Conservation (phyloP, 92 coral and sea anemone genomes). For the Zoanthus sociatus region DNA sequence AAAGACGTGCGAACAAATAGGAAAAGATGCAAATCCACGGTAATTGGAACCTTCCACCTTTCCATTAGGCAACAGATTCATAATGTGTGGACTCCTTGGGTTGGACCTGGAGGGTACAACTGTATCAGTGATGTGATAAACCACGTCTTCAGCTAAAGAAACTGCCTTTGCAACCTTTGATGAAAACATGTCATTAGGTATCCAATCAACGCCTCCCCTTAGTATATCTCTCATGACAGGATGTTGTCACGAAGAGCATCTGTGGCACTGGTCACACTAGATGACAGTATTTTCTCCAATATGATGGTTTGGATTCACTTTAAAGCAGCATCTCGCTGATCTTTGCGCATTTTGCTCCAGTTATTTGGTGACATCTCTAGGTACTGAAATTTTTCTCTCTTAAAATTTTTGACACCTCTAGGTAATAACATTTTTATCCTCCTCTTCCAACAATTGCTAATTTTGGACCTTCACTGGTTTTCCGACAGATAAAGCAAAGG, state of each 20-base stretch:
- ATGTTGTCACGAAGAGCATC: too few relatives aligned
- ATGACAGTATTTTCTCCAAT: too few relatives aligned
- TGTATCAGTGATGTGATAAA: slow-evolving; percentile 25
- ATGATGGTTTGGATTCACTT: too few relatives aligned
- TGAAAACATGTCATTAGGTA: too few relatives aligned
- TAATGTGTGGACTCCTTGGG: slow-evolving; percentile 54
- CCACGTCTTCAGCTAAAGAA: slow-evolving; percentile 7
- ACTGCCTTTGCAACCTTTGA: slow-evolving; percentile 18
- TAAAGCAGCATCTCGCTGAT: background rate
- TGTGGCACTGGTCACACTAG: too few relatives aligned
- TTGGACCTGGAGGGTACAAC: slow-evolving; percentile 56
- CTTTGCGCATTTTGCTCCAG: background rate
- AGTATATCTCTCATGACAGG: too few relatives aligned
- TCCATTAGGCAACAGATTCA: slow-evolving; percentile 42
- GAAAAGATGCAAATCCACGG: slow-evolving; percentile 36
- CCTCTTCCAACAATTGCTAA: background rate
- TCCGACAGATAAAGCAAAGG: too few relatives aligned
- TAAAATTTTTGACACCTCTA: too few relatives aligned
- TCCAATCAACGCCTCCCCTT: too few relatives aligned
- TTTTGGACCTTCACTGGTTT: too few relatives aligned
- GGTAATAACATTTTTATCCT: background rate
- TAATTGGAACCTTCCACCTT: slow-evolving; percentile 59
- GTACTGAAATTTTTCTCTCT: background rate
- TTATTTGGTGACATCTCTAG: background rate
- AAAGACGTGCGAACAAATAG: slow-evolving; percentile 55